Conservation (phyloP, 1,140 invertebrate species). For the Drusus annulatus region DNA sequence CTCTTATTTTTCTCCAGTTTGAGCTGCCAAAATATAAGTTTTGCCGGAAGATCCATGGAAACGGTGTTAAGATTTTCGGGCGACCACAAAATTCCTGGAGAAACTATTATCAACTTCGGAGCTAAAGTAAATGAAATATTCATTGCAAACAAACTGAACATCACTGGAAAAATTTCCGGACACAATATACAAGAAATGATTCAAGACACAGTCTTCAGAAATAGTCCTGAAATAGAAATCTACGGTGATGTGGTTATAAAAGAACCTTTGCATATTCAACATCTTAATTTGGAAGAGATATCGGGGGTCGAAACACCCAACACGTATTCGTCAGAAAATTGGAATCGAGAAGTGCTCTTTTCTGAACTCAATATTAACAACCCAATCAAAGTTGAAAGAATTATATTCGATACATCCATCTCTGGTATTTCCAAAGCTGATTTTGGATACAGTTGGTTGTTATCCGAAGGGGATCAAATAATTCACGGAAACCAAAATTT, state of each 20-base stretch:
- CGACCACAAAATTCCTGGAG: conserved; percentile 25
- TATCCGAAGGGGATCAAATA: conserved; percentile 48
- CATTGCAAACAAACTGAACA: neutral
- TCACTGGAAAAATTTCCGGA: conserved; percentile 21
- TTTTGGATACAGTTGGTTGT: conserved; percentile 58
- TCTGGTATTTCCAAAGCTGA: conserved; percentile 50
- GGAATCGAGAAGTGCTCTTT: conserved; percentile 47
- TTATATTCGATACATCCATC: conserved; percentile 51
- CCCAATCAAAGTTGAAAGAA: conserved; percentile 49
- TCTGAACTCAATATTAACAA: conserved; percentile 46
- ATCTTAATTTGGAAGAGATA: conserved; percentile 35
- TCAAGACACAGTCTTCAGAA: conserved; percentile 44
- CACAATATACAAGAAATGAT: conserved; percentile 35
- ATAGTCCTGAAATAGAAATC: conserved; percentile 35
- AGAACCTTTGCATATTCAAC: conserved; percentile 4
- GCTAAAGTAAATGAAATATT: conserved; percentile 39
- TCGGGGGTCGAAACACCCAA: conserved; percentile 41
- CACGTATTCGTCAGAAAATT: conserved; percentile 31
- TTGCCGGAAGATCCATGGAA: conserved; percentile 36
- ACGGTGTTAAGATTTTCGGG: conserved; percentile 33
- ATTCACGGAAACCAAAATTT: conserved; percentile 57
- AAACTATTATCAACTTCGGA: conserved; percentile 32
- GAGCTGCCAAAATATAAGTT: conserved; percentile 43
- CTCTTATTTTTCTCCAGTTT: conserved; percentile 38
- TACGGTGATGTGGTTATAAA: conserved; percentile 41